These are phyloP conservation scores for Holcopasites calliopsidis DNA, from an alignment of 1,140 invertebrate genomes.

Conservation along the genomic window DNA sequence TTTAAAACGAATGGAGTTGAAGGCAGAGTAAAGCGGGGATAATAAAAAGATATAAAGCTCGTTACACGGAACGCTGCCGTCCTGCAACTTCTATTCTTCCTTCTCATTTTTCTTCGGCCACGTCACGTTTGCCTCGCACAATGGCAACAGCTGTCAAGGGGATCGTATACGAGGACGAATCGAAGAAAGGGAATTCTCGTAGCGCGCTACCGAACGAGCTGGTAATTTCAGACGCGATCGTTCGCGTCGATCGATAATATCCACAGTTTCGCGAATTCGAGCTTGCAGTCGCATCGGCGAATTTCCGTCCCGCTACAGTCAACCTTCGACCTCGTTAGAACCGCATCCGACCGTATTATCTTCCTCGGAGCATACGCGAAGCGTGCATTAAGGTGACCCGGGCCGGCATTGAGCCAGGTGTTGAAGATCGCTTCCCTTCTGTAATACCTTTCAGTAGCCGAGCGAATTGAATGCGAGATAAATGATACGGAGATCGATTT, in stretches of 20 bases:
- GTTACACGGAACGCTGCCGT: neutral
- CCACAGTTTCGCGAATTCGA: neutral
- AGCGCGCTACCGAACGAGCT: neutral
- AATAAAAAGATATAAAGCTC: neutral
- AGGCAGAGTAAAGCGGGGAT: neutral
- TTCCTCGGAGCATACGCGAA: conserved; percentile 15
- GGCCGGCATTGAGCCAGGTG: neutral
- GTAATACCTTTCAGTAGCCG: neutral
- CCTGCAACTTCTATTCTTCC: too few species aligned
- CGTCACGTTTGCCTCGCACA: neutral
- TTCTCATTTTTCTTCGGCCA: neutral
- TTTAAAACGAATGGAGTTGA: neutral
- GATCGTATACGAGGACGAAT: too few species aligned
- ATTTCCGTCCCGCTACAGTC: neutral
- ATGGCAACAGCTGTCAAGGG: neutral
- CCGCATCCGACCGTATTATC: conserved; percentile 40
- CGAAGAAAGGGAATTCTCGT: neutral
- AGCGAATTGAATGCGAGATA: neutral
- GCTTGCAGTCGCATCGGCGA: too few species aligned
- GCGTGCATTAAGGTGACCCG: conserved; percentile 40
- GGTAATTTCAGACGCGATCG: neutral
- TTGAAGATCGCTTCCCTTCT: neutral
- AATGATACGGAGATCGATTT: too few species aligned
- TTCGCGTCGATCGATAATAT: neutral
- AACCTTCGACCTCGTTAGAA: conserved; percentile 47